Evolutionary conservation across 2,797 vertebrate species (phyloP).

Genomic region (Saguinus oedipus): DNA sequence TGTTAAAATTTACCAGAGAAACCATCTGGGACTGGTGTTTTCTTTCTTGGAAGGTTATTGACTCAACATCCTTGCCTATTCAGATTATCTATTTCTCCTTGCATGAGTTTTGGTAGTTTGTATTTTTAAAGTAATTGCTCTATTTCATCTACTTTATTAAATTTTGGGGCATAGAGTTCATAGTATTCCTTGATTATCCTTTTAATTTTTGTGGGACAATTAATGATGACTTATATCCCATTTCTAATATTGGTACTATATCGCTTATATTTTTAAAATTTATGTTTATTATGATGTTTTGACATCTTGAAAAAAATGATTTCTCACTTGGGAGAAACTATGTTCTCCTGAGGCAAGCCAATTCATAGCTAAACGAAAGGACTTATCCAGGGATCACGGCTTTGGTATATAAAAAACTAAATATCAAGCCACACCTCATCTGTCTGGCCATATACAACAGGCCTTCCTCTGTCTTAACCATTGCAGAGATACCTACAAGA

Average conservation of each 20-base stretch:
- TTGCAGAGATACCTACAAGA: not conserved
- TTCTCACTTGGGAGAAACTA: not conserved
- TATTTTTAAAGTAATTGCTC: not conserved
- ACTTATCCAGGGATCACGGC: not conserved
- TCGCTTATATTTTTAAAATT: not conserved
- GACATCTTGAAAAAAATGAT: not conserved
- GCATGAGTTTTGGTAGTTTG: not conserved
- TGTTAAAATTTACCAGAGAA: not conserved
- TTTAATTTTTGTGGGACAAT: not conserved
- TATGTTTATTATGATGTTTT: constrained; percentile 1
- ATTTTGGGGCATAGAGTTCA: not conserved
- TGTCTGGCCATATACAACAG: not conserved
- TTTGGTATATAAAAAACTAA: not conserved
- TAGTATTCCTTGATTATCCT: not conserved
- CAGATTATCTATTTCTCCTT: not conserved
- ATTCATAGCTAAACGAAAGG: not conserved
- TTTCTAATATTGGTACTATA: not conserved
- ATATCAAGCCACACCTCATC: not conserved
- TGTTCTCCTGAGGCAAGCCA: not conserved
- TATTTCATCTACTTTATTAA: constrained; percentile 1
- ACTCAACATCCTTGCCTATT: not conserved
- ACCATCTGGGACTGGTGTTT: not conserved
- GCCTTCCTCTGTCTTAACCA: not conserved
- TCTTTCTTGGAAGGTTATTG: not conserved
- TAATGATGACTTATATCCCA: not conserved